These are phyloP conservation scores for Campylorhamphus procurvoides DNA, from an alignment of 2,113 vertebrate species.

Conservation along the genomic window DNA sequence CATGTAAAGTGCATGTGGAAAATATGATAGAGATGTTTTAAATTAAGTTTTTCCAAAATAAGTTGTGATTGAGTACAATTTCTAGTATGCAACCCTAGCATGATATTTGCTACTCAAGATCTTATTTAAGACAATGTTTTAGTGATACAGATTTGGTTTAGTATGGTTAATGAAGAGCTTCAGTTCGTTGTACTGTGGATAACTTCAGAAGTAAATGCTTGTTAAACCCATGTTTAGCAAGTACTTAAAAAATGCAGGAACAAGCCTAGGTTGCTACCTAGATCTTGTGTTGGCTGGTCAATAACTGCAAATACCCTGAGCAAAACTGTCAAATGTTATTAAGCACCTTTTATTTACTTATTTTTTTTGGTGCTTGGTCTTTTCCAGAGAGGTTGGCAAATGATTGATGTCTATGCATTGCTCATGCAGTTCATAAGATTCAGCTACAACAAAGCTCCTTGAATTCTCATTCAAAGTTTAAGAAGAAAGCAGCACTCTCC, in stretches of 20 bases:
- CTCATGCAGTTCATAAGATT: neutral
- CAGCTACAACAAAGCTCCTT: neutral
- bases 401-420: neutral
- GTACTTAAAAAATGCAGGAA: neutral
- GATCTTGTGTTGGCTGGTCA: neutral
- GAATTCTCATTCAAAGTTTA: neutral
- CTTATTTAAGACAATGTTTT: neutral
- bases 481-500: neutral
- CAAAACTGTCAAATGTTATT: neutral
- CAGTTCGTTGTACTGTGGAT: neutral
- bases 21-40: neutral
- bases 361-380: neutral
- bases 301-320: neutral
- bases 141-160: neutral
- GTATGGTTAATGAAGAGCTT: neutral
- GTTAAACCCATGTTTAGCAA: neutral
- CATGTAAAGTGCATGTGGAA: accelerated
- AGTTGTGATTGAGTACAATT: neutral
- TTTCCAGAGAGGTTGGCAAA: accelerated
- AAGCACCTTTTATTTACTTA: neutral
- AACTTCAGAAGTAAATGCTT: neutral
- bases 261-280: neutral
- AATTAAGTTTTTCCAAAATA: neutral
- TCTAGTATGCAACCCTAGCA: neutral
- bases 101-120: neutral